phyloP scores from a whole-genome alignment of 2,797 vertebrate genomes.

The Esox lucius region DNA sequence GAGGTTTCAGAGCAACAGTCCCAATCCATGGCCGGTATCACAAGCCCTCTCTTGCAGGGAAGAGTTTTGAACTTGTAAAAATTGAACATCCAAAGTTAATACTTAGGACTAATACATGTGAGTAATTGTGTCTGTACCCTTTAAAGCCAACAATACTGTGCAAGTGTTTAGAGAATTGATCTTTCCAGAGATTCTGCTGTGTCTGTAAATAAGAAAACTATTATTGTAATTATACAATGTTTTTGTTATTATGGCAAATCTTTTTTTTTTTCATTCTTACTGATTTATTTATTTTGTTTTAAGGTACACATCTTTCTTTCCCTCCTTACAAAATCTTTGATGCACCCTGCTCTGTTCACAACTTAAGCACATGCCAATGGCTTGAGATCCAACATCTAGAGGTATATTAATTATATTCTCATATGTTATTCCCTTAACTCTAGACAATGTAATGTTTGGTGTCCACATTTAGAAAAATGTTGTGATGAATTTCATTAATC shows the following conservation, averaged over 20 bases:
- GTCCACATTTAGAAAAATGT: neutral
- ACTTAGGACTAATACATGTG: constrained; percentile 77
- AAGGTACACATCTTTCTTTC: constrained; percentile 51
- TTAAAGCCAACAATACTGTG: neutral
- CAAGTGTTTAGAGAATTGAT: neutral
- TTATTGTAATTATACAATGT: neutral
- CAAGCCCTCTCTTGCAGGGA: constrained; percentile 64
- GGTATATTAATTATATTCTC: constrained; percentile 48
- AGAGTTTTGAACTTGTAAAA: constrained; percentile 50
- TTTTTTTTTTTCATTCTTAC: neutral
- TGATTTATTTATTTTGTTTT: neutral
- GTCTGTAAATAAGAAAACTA: neutral
- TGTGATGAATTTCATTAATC: neutral
- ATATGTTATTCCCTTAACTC: too few relatives aligned
- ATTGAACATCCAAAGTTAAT: constrained; percentile 80
- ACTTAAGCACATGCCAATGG: constrained; percentile 75
- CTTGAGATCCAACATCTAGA: constrained; percentile 58
- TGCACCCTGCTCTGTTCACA: constrained; percentile 68
- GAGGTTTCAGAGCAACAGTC: constrained; percentile 68
- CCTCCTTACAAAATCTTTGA: constrained; percentile 42
- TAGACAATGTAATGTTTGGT: neutral
- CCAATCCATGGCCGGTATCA: constrained; percentile 91
- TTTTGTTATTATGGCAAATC: neutral
- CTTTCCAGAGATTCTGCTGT: neutral
- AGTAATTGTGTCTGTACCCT: constrained; percentile 36